phyloP scores from a whole-genome alignment of 92 coral and sea anemone species.

The Parazoanthus swiftii region DNA sequence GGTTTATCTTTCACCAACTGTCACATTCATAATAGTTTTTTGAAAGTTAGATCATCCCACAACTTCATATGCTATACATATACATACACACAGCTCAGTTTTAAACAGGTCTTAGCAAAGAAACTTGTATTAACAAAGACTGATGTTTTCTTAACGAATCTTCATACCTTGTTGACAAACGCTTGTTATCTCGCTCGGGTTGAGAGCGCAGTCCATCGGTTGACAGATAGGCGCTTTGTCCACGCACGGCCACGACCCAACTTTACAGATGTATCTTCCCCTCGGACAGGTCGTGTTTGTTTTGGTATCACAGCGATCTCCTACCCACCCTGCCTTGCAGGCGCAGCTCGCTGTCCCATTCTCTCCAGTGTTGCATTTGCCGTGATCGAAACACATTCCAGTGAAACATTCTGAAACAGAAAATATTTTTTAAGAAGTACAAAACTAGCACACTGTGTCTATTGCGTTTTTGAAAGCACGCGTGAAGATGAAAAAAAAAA shows the following conservation, averaged over 20 bases:
- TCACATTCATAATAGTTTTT: too few species aligned
- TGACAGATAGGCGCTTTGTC: slow-evolving; percentile 48
- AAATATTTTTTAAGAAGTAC: neutral
- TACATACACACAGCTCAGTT: too few species aligned
- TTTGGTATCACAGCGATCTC: slow-evolving; percentile 69
- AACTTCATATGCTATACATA: too few species aligned
- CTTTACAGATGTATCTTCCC: slow-evolving; percentile 52
- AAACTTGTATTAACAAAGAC: neutral
- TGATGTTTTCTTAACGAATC: neutral
- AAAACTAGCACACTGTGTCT: neutral
- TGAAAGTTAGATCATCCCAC: too few species aligned
- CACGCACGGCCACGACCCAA: slow-evolving; percentile 69
- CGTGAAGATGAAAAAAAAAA: too few species aligned
- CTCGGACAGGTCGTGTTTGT: slow-evolving; percentile 53
- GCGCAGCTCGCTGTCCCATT: slow-evolving; percentile 7
- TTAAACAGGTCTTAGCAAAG: neutral
- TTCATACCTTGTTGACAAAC: neutral
- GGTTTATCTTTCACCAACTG: too few species aligned
- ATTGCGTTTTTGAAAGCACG: too few species aligned
- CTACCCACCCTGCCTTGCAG: slow-evolving; percentile 55
- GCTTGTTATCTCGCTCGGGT: neutral
- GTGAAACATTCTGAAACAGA: slow-evolving; percentile 32
- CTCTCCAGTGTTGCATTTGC: neutral
- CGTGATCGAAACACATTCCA: slow-evolving; percentile 40
- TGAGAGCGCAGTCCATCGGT: slow-evolving; percentile 8